Evolutionary conservation across 1,140 invertebrate genomes (phyloP).

Genomic region (Archivesica marissinica): DNA sequence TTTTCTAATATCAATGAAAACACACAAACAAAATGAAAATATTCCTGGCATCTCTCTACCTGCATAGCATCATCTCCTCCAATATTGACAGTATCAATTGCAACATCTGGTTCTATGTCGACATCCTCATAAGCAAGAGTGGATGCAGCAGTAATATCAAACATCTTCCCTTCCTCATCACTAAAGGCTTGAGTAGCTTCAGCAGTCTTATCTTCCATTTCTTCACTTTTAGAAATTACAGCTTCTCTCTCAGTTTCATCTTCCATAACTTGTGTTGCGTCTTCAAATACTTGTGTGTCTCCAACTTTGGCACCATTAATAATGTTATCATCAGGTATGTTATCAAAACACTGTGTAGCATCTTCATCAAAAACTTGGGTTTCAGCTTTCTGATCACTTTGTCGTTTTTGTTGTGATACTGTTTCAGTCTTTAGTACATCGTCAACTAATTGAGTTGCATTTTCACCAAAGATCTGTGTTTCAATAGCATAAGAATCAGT

Average conservation of each 20-base stretch:
- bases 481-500: background rate
- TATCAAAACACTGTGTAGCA: slow-evolving; percentile 24
- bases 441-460: slow-evolving; percentile 55
- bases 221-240: background rate
- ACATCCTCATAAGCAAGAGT: slow-evolving; percentile 7
- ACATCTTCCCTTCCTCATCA: background rate
- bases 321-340: background rate
- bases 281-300: slow-evolving; percentile 40
- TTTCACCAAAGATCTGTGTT: slow-evolving; percentile 47
- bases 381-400: background rate
- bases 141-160: slow-evolving; percentile 43
- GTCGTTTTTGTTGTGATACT: background rate
- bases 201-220: background rate
- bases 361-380: slow-evolving; percentile 43
- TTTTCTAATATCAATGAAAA: no score
- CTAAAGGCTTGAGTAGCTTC: slow-evolving; percentile 21
- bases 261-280: background rate
- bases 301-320: slow-evolving; percentile 3
- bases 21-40: no score
- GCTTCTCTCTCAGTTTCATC: background rate
- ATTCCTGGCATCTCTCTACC: no score
- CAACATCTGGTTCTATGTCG: background rate
- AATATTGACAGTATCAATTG: background rate
- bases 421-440: background rate
- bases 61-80: background rate